Percentiles rank a stretch among this genome's conserved stretches.
Conservation (phyloP, 2,113 vertebrate genomes). For the Hippocampus abdominalis region DNA sequence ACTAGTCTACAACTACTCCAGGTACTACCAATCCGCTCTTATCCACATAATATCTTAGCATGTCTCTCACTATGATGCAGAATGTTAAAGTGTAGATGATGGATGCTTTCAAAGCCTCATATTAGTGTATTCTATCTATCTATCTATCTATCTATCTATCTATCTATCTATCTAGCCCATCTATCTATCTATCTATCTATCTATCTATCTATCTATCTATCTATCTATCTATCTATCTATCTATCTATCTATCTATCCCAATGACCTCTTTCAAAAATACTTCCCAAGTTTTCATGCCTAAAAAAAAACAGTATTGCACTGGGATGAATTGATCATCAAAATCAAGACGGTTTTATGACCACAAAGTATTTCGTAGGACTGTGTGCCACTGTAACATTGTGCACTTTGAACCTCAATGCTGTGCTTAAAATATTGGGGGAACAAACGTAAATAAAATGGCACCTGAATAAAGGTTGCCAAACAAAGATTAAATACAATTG, state of each 20-base stretch:
- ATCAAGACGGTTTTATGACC: no score
- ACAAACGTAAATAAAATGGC: no score
- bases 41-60: background rate
- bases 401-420: background rate
- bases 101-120: background rate
- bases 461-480: no score
- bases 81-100: background rate
- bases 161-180: no score
- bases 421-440: background rate
- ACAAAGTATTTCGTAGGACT: background rate
- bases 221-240: no score
- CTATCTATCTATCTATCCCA: no score
- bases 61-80: background rate
- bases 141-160: no score
- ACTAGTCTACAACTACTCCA: background rate
- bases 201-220: no score
- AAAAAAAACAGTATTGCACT: no score
- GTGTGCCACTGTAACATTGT: background rate
- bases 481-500: no score
- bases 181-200: no score
- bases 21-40: background rate
- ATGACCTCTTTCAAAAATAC: background rate
- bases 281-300: background rate
- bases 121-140: background rate
- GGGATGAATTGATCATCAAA: no score